A percentile compares a stretch with the other conserved stretches of the same genome.
phyloP scores from a whole-genome alignment of 2,888 invertebrate species.

The Brachyptera risi region DNA sequence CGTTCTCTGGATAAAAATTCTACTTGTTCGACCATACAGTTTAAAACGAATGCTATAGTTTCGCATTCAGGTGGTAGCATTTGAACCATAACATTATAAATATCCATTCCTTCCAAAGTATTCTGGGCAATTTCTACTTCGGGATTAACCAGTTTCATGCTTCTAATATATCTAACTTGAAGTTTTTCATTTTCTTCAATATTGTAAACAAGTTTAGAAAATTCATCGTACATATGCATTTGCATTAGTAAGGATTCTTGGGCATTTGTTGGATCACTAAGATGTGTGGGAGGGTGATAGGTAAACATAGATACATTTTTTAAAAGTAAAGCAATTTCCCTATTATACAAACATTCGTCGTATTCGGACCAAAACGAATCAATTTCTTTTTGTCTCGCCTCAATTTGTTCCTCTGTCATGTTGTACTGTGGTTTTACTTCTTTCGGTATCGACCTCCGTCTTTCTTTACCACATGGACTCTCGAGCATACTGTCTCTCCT shows the following conservation, averaged over 20 bases:
- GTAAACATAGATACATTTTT: background rate
- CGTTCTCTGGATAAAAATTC: background rate
- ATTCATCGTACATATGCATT: background rate
- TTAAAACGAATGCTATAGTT: background rate
- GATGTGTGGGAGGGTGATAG: background rate
- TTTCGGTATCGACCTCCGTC: background rate
- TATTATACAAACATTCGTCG: no score
- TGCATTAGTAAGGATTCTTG: no score
- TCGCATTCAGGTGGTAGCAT: background rate
- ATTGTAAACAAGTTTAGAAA: constrained; percentile 6
- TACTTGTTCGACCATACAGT: constrained; percentile 10
- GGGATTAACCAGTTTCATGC: constrained; percentile 24
- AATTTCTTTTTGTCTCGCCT: background rate
- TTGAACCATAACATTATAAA: constrained; percentile 11
- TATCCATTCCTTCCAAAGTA: constrained; percentile 3
- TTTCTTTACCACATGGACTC: background rate
- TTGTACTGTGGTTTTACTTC: background rate
- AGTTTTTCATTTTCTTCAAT: background rate
- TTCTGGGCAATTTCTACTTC: background rate
- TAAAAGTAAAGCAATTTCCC: background rate
- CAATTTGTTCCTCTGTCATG: background rate
- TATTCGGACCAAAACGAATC: background rate
- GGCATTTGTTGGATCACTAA: background rate
- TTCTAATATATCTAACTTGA: background rate
- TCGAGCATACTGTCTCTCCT: background rate